Evolutionary conservation across 2,797 vertebrate genomes (phyloP), one percentile per base, ranked within the genome.

Genomic region (Chiloscyllium punctatum): DNA sequence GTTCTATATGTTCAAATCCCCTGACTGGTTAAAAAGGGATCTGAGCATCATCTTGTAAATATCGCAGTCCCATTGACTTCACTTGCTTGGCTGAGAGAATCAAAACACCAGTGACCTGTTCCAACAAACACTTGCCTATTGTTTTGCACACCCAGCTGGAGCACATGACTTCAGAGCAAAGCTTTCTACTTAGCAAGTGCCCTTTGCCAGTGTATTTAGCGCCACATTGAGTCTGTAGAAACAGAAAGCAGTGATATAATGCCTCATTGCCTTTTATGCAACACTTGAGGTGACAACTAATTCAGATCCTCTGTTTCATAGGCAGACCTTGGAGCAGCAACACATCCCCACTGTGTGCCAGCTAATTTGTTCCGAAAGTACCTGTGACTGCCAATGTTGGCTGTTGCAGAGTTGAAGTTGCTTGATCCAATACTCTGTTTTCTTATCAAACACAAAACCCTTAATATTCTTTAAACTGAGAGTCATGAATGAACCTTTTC

Each of bases 271-370:
- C 97, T 98, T 98, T 98, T 98, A 98, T 98, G 98, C 96, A 97
- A 97, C 98, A 98, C 98, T n/a, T 98, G 98, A 98, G 98, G 98
- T 98, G 98, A 98, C 98, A 98, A 98, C 97, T 98, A 97, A 98
- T 98, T 98, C 97, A 97, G 69, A 95, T 91, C 95, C 98, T 98
- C 98, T 96, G 97, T 97, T 98, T 98, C 98, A 98, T 98, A 97
- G 97, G 97, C 57, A 96, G 98, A 97, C 97, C 97, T 97, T 97
- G 97, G 98, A 98, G 97, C 97, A 97, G 97, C 97, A 97, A 97
- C 98, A 97, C 96, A 97, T 97, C 98, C 97, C 97, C 96, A 96
- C 97, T 98, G 97, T 98, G 97, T 98, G 97, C 96, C 96, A 97
- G 97, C 16, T 98, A 98, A 98, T 98, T 98, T 98, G 98, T 98